Conservation (phyloP, 2,113 vertebrate genomes). For the Ceyx melanurus region DNA sequence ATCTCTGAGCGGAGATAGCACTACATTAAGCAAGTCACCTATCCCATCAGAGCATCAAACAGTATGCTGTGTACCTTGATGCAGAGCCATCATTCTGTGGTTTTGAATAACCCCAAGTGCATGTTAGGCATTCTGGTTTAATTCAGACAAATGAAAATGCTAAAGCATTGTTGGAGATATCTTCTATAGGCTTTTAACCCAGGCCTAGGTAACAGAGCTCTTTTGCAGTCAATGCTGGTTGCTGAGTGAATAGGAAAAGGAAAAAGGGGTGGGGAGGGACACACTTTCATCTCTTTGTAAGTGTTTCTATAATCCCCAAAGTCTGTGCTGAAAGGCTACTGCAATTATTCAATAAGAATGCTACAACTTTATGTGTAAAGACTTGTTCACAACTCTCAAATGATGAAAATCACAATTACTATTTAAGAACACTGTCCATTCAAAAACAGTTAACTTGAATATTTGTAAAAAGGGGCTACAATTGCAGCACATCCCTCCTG, state of each 20-base stretch:
- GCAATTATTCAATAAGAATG: not conserved
- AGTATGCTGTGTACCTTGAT: not conserved
- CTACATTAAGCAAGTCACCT: not conserved
- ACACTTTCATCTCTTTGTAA: not conserved
- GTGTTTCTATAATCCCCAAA: not conserved
- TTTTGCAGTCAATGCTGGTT: not conserved
- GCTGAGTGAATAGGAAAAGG: not conserved
- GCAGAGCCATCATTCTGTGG: not conserved
- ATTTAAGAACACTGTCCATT: not conserved
- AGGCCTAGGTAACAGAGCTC: not conserved
- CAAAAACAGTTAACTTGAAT: not conserved
- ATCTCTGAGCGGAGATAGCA: not conserved
- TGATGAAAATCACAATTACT: not conserved
- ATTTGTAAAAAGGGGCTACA: not conserved
- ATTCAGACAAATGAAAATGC: not conserved
- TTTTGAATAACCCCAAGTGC: not conserved
- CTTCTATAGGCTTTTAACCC: not conserved
- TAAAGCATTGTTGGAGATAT: not conserved
- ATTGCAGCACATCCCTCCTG: not conserved
- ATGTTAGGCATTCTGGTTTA: not conserved
- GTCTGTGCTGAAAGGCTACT: not conserved
- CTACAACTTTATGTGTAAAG: not conserved
- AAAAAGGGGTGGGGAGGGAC: fast-evolving
- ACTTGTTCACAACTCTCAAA: not conserved
- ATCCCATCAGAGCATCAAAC: not conserved